A percentile compares a stretch with the other conserved stretches of the same genome.
These are phyloP conservation scores for Lysiphlebus fabarum DNA, from an alignment of 1,140 invertebrate species.

Conservation along the genomic window DNA sequence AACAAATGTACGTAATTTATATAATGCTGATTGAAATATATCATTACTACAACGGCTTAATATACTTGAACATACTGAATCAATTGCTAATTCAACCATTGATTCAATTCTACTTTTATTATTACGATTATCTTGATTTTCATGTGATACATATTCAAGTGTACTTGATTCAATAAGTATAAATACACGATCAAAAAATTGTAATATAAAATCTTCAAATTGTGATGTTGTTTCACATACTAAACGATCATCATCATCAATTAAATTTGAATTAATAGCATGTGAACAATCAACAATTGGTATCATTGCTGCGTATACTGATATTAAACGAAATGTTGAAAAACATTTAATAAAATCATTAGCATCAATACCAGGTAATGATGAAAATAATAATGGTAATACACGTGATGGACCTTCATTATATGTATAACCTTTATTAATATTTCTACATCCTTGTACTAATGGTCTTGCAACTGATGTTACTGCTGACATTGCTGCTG, in stretches of 20 bases:
- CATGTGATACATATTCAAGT: conserved; percentile 64
- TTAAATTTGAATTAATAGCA: conserved; percentile 57
- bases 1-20: conserved; percentile 72
- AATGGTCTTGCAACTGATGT: conserved; percentile 69
- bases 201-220: conserved; percentile 85
- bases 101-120: conserved; percentile 58
- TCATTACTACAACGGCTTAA: conserved; percentile 55
- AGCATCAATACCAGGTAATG: conserved; percentile 85
- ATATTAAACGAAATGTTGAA: conserved; percentile 75
- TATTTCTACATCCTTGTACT: conserved; percentile 61
- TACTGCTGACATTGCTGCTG: conserved; percentile 73
- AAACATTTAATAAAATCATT: conserved; percentile 86
- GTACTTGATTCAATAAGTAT: conserved; percentile 71
- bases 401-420: conserved; percentile 77
- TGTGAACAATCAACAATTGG: conserved; percentile 82
- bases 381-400: conserved; percentile 73
- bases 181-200: conserved; percentile 80
- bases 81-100: conserved; percentile 57
- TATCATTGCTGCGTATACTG: conserved; percentile 71
- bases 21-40: conserved; percentile 66
- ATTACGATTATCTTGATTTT: conserved; percentile 54
- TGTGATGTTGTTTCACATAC: conserved; percentile 76
- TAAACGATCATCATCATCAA: conserved; percentile 69
- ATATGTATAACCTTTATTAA: conserved; percentile 56
- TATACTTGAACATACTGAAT: conserved; percentile 58